A percentile compares a stretch with the other conserved stretches of the same genome.
Conservation (phyloP, 2,888 invertebrate species). For the Troilus luridus region DNA sequence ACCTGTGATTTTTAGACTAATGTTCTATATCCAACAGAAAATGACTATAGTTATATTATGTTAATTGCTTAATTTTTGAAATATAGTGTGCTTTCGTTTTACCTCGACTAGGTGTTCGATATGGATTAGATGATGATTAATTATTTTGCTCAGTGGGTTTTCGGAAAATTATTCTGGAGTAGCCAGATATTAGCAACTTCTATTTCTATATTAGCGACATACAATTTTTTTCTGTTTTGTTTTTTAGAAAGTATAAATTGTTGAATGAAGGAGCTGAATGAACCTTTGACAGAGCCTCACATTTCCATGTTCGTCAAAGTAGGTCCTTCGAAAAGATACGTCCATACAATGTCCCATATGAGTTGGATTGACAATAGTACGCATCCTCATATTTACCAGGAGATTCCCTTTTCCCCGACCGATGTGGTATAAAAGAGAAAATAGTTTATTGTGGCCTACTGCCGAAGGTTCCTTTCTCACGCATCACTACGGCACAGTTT, state of each 20-base stretch:
- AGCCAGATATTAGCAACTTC: no score
- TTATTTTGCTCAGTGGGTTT: no score
- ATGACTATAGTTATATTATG: no score
- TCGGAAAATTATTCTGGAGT: background rate
- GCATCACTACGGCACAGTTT: background rate
- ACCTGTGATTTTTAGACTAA: no score
- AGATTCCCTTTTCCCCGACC: constrained; percentile 4
- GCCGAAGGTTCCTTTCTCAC: background rate
- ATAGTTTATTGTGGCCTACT: constrained; percentile 33
- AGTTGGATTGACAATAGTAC: background rate
- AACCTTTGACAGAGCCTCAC: background rate
- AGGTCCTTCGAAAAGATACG: background rate
- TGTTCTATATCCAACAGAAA: no score
- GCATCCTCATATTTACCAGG: constrained; percentile 10
- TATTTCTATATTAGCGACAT: background rate
- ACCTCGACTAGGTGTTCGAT: no score
- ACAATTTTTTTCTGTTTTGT: background rate
- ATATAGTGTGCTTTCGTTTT: no score
- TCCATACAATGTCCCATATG: background rate
- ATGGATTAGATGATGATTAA: no score
- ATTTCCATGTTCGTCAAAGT: background rate
- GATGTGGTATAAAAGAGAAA: constrained; percentile 36
- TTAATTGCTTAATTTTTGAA: no score
- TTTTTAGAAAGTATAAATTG: background rate
- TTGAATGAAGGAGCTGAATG: background rate